These are phyloP conservation scores for Microtus montanus DNA, from an alignment of 2,113 vertebrate species.

Conservation along the genomic window DNA sequence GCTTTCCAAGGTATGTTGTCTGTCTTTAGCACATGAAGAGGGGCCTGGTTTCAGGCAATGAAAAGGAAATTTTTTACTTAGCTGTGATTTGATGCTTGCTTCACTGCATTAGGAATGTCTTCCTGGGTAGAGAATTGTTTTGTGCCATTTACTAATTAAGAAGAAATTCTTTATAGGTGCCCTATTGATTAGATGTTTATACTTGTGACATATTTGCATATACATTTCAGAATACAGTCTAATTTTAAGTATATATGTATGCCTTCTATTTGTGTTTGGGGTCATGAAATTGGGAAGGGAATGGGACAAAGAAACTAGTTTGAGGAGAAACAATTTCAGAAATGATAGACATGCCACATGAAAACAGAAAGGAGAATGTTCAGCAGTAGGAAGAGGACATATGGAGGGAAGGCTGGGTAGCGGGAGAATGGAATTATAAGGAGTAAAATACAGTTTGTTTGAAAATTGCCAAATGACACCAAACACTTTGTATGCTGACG, in stretches of 20 bases:
- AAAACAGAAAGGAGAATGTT: background rate
- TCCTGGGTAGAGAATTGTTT: too few relatives aligned
- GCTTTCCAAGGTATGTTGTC: slow-evolving; percentile 60
- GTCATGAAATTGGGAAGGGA: background rate
- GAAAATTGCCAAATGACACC: background rate
- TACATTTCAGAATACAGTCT: too few relatives aligned
- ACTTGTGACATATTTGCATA: too few relatives aligned
- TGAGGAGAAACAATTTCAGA: too few relatives aligned
- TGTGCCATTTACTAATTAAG: background rate
- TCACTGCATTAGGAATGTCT: background rate
- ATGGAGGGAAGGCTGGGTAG: background rate
- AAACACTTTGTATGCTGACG: background rate
- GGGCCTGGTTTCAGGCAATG: background rate
- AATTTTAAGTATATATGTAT: too few relatives aligned
- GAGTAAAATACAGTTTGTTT: background rate
- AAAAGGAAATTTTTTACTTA: background rate
- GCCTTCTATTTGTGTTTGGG: background rate
- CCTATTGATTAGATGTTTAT: too few relatives aligned
- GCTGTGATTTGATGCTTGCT: too few relatives aligned
- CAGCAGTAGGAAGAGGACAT: background rate
- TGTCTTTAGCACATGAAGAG: background rate
- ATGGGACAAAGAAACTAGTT: too few relatives aligned
- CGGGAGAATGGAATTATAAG: background rate
- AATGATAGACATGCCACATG: too few relatives aligned
- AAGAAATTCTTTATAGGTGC: too few relatives aligned